phyloP scores from a whole-genome alignment of 2,888 invertebrate genomes.

The Alloscopus bannaensis region DNA sequence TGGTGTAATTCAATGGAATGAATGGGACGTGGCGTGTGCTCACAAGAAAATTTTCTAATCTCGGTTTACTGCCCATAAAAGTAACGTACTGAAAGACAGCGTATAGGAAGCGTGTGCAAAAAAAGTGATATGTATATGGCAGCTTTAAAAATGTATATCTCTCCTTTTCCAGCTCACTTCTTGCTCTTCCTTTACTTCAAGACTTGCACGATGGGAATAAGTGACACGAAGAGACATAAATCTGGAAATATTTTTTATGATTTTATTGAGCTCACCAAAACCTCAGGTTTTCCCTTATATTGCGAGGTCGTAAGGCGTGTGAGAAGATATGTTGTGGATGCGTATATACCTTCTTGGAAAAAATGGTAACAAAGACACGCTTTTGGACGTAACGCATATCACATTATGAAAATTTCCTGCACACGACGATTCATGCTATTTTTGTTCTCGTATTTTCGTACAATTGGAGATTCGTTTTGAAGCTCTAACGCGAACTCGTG shows the following conservation, averaged over 20 bases:
- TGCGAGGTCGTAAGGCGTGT: too few species aligned
- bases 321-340: too few species aligned
- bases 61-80: conserved; percentile 65
- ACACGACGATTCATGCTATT: too few species aligned
- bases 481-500: too few species aligned
- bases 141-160: not conserved
- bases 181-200: not conserved
- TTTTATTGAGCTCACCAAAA: conserved; percentile 41
- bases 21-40: not conserved
- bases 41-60: conserved; percentile 61
- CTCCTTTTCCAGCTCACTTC: not conserved
- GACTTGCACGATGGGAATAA: conserved; percentile 17
- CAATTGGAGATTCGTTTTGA: too few species aligned
- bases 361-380: too few species aligned
- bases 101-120: not conserved
- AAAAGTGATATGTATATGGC: not conserved
- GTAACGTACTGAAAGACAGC: conserved; percentile 21
- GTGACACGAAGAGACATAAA: conserved; percentile 28
- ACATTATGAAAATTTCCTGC: too few species aligned
- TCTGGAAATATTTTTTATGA: conserved; percentile 43
- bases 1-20: conserved; percentile 12
- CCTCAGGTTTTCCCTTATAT: conserved; percentile 14
- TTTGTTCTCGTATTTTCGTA: not conserved
- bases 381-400: too few species aligned
- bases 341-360: too few species aligned